Evolutionary conservation across 2,797 vertebrate species (phyloP), one percentile per base, ranked within the genome.

Genomic region (Hipposideros larvatus): DNA sequence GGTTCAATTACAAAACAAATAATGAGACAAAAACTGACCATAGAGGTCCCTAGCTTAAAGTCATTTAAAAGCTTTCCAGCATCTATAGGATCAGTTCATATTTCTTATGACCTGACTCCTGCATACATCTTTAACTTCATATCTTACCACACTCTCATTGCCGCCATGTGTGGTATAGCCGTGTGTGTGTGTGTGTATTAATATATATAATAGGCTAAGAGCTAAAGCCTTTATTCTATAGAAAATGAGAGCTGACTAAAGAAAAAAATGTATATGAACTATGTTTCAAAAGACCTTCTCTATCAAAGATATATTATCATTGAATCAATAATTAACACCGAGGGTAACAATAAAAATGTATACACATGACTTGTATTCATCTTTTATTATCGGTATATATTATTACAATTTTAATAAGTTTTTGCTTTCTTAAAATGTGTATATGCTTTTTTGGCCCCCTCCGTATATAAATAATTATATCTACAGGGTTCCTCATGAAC

Each of bases 241-340:
- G 66, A 87, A 43, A 84, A 66, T 68, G 43, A 79, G 16, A 4
- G 41, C 41, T 8, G 9, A 73, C 46, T 71, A 71, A 31, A 41
- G 74, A 79, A 73, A 82, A 68, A 68, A n/a, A 7, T 21, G 51
- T 48, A 61, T 10, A 14, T 90, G 43, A 77, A 41, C 34, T 37
- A 4, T 82, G 31, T 92, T 92, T 92, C 70, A 74, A 31, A 79
- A 94, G 48, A 84, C 28, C 77, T 87, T 66, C 9, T 43, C 24
- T 13, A 86, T 77, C 37, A 86, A 96, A 91, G n/a, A 46, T 91
- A 16, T 82, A 73, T 77, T 91, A 73, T 43, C 68, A 82, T 48
- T 90, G 15, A 61, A 70, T 55, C 65, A 94, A 31, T 4, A 71
- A 5, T 51, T 94, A 83, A 87, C 14, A 15, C 43, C 43, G 43